Evolutionary conservation across 2,888 invertebrate species (phyloP).

Genomic region (Mermis nigrescens): DNA sequence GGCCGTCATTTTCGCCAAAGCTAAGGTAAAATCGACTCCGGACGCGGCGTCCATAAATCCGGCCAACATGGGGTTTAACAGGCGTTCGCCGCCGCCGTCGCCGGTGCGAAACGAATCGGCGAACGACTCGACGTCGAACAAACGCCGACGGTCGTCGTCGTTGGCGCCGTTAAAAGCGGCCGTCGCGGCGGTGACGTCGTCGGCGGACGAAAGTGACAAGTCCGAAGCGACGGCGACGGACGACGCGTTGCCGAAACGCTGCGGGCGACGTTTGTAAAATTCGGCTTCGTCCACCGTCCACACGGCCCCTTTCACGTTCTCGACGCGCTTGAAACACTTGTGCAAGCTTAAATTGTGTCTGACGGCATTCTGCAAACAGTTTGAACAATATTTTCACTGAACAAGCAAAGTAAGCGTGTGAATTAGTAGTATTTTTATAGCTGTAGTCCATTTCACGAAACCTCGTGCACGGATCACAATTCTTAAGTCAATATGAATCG

Average conservation of each 20-base stretch:
- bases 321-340: conserved; percentile 99
- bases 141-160: no score
- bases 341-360: conserved; percentile 99
- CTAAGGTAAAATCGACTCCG: neutral
- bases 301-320: conserved; percentile 99
- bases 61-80: neutral
- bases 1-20: neutral
- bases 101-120: neutral
- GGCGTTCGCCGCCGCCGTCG: neutral
- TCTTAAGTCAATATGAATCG: no score
- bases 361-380: conserved; percentile 68
- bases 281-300: conserved; percentile 96
- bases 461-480: no score
- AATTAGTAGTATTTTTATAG: no score
- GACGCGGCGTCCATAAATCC: neutral
- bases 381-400: conserved; percentile 2
- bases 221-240: no score
- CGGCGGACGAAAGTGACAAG: no score
- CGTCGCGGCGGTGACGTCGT: no score
- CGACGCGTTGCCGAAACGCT: neutral
- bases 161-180: no score
- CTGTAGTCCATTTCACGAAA: no score
- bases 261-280: conserved; percentile 86
- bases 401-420: no score
- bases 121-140: neutral